Evolutionary conservation across 2,888 invertebrate genomes (phyloP).

Genomic region (Cepaea hortensis): DNA sequence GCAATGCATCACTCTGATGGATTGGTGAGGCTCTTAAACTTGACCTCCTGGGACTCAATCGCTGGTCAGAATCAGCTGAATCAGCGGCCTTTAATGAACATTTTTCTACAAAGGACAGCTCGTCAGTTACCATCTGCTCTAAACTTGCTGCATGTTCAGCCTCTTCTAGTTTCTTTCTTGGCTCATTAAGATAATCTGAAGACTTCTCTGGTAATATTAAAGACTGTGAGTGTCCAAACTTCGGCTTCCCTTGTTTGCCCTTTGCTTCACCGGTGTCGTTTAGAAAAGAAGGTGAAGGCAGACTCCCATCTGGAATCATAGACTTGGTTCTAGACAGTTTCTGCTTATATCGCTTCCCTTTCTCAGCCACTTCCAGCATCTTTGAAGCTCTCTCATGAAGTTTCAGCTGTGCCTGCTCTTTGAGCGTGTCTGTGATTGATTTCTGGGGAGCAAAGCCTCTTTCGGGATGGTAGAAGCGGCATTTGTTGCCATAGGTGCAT

Average conservation of each 20-base stretch:
- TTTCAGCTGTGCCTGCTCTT: slow-evolving; percentile 83
- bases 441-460: slow-evolving; percentile 90
- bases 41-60: background rate
- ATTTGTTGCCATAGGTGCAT: slow-evolving; percentile 97
- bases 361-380: slow-evolving; percentile 75
- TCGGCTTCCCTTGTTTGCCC: slow-evolving; percentile 13
- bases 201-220: slow-evolving; percentile 28
- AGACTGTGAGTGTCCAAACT: slow-evolving; percentile 43
- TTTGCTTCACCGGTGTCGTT: background rate
- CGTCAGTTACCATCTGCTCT: background rate
- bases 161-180: slow-evolving; percentile 51
- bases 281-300: background rate
- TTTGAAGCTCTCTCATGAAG: slow-evolving; percentile 78
- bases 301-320: slow-evolving; percentile 54
- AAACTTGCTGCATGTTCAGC: slow-evolving; percentile 34
- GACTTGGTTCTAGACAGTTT: slow-evolving; percentile 60
- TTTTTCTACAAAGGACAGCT: background rate
- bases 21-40: background rate
- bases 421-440: slow-evolving; percentile 88
- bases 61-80: background rate
- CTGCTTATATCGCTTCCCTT: slow-evolving; percentile 31
- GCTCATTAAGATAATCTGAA: slow-evolving; percentile 52
- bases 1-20: background rate
- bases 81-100: background rate
- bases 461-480: slow-evolving; percentile 95